These are phyloP conservation scores for Zophobas atratus DNA, from an alignment of 1,140 invertebrate genomes.

Conservation along the genomic window DNA sequence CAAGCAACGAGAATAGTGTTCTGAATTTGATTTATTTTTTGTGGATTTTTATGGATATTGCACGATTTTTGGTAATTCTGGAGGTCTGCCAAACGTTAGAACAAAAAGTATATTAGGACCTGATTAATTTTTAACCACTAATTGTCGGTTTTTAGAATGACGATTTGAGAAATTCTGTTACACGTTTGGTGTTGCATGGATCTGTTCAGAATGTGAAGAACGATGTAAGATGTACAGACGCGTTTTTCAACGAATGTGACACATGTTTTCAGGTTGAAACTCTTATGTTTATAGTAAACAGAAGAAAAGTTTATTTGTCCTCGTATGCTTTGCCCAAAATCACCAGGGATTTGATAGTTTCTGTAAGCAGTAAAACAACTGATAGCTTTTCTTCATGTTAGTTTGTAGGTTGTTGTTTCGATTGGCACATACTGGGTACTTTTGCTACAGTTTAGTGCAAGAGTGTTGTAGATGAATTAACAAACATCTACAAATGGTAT, in stretches of 20 bases:
- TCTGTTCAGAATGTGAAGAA: neutral
- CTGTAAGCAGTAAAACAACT: neutral
- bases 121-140: neutral
- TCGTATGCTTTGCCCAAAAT: neutral
- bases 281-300: neutral
- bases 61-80: neutral
- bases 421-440: conserved; percentile 8
- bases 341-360: neutral
- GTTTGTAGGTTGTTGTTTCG: neutral
- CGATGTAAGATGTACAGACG: neutral
- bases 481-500: too few species aligned
- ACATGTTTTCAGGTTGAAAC: neutral
- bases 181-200: too few species aligned
- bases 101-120: neutral
- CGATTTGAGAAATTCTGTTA: neutral
- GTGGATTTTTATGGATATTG: neutral
- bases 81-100: neutral
- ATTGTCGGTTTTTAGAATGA: neutral
- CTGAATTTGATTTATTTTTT: conserved; percentile 4
- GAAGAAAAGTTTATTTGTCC: neutral
- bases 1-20: conserved; percentile 6
- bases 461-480: neutral
- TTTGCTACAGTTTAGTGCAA: conserved; percentile 5
- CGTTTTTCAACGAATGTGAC: neutral
- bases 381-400: neutral